phyloP scores from a whole-genome alignment of 2,888 invertebrate genomes.

The Phytoseiulus persimilis region DNA sequence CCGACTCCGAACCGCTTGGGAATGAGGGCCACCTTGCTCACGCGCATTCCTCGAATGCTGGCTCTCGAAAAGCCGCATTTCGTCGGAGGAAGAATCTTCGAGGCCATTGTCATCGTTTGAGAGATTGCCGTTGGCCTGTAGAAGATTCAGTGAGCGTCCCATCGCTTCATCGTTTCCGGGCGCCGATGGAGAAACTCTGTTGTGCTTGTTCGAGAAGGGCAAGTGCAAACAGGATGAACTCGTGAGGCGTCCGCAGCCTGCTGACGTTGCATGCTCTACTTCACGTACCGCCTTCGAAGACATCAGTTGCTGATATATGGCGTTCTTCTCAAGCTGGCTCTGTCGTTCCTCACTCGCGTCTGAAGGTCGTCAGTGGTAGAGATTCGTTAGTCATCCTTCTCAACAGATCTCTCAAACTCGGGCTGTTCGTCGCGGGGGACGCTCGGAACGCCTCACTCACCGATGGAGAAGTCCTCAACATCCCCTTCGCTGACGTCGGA shows the following conservation, averaged over 20 bases:
- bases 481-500: conserved; percentile 15
- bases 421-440: too few relatives aligned
- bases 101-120: conserved; percentile 5
- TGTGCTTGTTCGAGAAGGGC: conserved; percentile 15
- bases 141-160: conserved; percentile 33
- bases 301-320: conserved; percentile 26
- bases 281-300: conserved; percentile 29
- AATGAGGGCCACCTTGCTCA: neutral
- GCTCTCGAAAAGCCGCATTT: neutral
- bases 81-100: conserved; percentile 21
- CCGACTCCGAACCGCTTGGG: neutral
- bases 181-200: conserved; percentile 24
- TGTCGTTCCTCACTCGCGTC: conserved; percentile 15
- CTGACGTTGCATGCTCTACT: neutral
- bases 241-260: neutral
- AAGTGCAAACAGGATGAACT: conserved; percentile 32
- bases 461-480: neutral
- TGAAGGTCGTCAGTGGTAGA: neutral
- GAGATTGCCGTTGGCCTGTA: conserved; percentile 29
- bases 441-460: too few relatives aligned
- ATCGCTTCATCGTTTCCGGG: conserved; percentile 12
- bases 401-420: too few relatives aligned
- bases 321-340: conserved; percentile 28
- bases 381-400: neutral
- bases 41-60: neutral